phyloP scores from a whole-genome alignment of 2,888 invertebrate species.

The Polydrusus tereticollis region DNA sequence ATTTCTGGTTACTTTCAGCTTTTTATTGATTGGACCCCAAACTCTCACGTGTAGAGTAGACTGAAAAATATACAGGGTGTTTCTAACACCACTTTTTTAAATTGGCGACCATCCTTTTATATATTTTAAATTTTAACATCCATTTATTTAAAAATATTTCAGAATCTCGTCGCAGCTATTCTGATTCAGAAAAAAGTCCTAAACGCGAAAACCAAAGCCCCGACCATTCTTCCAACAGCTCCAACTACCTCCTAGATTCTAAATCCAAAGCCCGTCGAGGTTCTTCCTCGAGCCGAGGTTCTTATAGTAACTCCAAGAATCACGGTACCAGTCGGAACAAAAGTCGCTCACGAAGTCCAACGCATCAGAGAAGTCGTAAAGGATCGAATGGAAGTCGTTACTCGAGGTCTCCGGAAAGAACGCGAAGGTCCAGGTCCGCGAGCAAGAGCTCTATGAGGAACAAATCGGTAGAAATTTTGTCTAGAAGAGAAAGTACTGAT shows the following conservation, averaged over 20 bases:
- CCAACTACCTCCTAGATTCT: slow-evolving; percentile 21
- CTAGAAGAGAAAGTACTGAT: slow-evolving; percentile 39
- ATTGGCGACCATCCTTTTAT: neutral
- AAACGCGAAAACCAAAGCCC: neutral
- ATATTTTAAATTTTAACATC: neutral
- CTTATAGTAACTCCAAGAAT: slow-evolving; percentile 7
- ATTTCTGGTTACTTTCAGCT: neutral
- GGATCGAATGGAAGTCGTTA: slow-evolving; percentile 9
- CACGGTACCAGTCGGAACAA: slow-evolving; percentile 13
- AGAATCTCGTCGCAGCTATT: slow-evolving; percentile 4
- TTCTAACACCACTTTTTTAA: too few species aligned
- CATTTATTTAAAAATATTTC: neutral
- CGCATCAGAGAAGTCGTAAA: neutral
- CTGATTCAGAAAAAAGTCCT: slow-evolving; percentile 1
- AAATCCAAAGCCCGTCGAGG: slow-evolving; percentile 19
- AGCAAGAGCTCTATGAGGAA: slow-evolving; percentile 24
- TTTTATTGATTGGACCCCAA: neutral
- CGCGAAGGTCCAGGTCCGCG: slow-evolving; percentile 22
- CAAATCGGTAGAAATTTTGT: slow-evolving; percentile 25
- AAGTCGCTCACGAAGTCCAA: slow-evolving; percentile 14
- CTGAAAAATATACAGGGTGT: neutral
- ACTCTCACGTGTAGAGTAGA: too few species aligned
- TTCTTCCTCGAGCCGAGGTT: slow-evolving; percentile 12
- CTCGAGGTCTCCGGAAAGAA: slow-evolving; percentile 25
- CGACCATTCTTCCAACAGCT: slow-evolving; percentile 18